phyloP scores from a whole-genome alignment of 2,888 invertebrate species.

The Serripes groenlandicus region DNA sequence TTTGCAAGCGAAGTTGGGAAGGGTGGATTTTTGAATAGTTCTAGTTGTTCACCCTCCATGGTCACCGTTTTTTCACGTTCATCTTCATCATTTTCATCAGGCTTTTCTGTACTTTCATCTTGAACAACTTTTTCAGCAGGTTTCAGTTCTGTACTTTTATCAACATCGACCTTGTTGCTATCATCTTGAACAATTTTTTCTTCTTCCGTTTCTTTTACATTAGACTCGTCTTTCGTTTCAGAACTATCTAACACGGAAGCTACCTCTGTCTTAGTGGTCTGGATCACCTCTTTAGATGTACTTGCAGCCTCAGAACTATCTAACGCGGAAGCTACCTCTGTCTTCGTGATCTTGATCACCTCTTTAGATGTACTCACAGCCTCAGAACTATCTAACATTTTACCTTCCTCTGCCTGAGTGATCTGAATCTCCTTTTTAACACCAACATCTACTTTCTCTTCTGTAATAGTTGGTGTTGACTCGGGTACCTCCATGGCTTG shows the following conservation, averaged over 20 bases:
- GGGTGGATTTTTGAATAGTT: slow-evolving; percentile 17
- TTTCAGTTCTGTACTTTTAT: neutral
- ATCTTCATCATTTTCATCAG: neutral
- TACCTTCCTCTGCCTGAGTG: neutral
- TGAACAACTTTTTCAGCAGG: neutral
- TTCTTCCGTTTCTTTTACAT: neutral
- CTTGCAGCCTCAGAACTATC: neutral
- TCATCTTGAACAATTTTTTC: neutral
- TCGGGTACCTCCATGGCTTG: neutral
- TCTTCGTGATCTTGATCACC: neutral
- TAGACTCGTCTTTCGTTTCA: neutral
- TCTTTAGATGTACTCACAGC: neutral
- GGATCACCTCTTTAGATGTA: neutral
- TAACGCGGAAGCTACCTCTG: neutral
- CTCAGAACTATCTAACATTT: neutral
- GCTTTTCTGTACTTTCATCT: neutral
- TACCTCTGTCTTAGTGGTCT: neutral
- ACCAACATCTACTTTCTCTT: neutral
- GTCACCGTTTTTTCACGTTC: neutral
- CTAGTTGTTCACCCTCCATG: neutral
- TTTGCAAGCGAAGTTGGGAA: slow-evolving; percentile 20
- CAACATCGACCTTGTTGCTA: neutral
- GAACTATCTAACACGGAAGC: neutral
- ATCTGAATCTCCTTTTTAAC: neutral
- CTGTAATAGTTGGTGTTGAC: neutral